A percentile compares a stretch with the other conserved stretches of the same genome.
phyloP scores from a whole-genome alignment of 2,113 vertebrate species.

The Corythornis madagascariensis region DNA sequence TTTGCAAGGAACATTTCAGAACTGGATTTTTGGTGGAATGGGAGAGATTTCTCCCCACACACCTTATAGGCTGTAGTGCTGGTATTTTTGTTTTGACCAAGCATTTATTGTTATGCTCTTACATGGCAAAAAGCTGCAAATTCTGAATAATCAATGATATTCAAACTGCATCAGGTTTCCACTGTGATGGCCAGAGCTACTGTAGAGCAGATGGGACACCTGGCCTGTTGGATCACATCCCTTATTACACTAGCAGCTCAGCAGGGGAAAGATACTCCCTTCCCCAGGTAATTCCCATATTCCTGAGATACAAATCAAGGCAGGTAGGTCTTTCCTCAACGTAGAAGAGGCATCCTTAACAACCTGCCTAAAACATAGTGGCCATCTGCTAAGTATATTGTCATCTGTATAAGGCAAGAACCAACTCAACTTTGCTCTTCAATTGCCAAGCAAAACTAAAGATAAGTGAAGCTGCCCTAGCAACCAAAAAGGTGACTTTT shows the following conservation, averaged over 20 bases:
- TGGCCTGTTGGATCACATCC: neutral
- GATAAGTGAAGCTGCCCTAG: neutral
- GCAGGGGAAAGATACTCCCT: neutral
- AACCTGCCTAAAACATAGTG: neutral
- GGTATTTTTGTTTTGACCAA: neutral
- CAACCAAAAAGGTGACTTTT: neutral
- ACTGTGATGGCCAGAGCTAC: neutral
- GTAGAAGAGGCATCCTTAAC: neutral
- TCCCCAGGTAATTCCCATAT: neutral
- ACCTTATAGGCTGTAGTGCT: neutral
- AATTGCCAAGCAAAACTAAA: neutral
- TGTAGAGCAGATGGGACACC: neutral
- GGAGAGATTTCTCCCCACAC: neutral
- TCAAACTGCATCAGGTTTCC: neutral
- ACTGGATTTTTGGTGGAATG: neutral
- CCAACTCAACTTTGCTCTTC: neutral
- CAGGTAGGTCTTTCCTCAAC: neutral
- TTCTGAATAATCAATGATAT: neutral
- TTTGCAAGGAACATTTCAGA: neutral
- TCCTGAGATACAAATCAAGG: neutral
- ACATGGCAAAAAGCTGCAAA: neutral
- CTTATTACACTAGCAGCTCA: neutral
- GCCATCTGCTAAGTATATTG: neutral
- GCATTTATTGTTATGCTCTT: neutral
- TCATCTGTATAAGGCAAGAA: neutral